Percentiles rank a stretch among this genome's conserved stretches.
Conservation (phyloP, 2,888 invertebrate species). For the Anoplius nigerrimus region DNA sequence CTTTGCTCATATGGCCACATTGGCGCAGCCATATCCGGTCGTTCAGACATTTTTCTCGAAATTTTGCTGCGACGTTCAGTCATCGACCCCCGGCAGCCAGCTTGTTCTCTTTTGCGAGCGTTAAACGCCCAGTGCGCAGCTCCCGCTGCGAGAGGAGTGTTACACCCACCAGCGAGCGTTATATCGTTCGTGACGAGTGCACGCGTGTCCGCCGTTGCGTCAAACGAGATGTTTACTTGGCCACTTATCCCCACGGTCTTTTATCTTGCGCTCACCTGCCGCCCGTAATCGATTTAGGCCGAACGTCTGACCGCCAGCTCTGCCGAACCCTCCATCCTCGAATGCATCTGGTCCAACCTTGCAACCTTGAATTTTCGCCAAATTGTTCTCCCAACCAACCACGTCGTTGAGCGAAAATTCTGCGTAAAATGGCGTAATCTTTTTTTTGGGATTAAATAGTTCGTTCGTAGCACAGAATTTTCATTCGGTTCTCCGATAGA, state of each 20-base stretch:
- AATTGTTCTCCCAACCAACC: no score
- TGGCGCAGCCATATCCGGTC: slow-evolving; percentile 44
- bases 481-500: no score
- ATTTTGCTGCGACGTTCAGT: slow-evolving; percentile 38
- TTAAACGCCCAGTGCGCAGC: slow-evolving; percentile 17
- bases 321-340: no score
- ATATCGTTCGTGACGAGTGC: slow-evolving; percentile 27
- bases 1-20: slow-evolving; percentile 28
- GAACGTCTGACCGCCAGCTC: no score
- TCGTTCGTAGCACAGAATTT: no score
- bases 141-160: neutral
- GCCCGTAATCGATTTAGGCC: neutral
- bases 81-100: slow-evolving; percentile 29
- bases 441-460: no score
- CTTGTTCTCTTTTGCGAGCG: neutral
- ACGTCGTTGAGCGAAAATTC: no score
- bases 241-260: slow-evolving; percentile 28
- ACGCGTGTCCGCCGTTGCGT: slow-evolving; percentile 29
- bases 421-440: no score
- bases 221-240: slow-evolving; percentile 25
- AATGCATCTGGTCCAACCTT: no score
- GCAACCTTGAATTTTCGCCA: no score
- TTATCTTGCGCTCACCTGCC: slow-evolving; percentile 16
- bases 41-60: slow-evolving; percentile 51
- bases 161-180: slow-evolving; percentile 20